Evolutionary conservation across 1,140 invertebrate species (phyloP).

Genomic region (Ostrea edulis): DNA sequence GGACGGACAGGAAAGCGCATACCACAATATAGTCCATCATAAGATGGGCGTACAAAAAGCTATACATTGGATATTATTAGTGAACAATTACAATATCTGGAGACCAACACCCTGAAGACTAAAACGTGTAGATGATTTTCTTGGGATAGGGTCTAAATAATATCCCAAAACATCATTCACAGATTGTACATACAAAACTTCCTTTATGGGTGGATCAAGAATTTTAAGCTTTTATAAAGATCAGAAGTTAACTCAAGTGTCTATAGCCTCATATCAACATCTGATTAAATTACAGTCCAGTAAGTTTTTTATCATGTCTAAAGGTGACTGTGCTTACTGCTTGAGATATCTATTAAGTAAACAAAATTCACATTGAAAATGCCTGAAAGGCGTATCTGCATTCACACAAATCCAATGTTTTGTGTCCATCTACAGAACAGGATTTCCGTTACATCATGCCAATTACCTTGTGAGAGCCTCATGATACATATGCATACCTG

Average conservation of each 20-base stretch:
- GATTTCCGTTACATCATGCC: constrained; percentile 7
- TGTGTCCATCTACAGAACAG: background rate
- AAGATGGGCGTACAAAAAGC: too few species aligned
- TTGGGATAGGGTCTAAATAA: too few species aligned
- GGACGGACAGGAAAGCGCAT: too few species aligned
- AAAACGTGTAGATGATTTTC: too few species aligned
- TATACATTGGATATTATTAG: too few species aligned
- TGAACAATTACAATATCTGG: too few species aligned
- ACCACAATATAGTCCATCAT: too few species aligned
- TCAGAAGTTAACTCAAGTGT: too few species aligned
- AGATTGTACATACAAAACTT: too few species aligned
- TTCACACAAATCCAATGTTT: background rate
- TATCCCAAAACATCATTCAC: too few species aligned
- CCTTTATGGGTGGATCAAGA: background rate
- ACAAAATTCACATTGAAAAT: background rate
- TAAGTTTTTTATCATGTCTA: background rate
- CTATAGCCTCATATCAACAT: background rate
- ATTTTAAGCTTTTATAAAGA: background rate
- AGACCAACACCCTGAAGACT: too few species aligned
- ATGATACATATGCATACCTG: background rate
- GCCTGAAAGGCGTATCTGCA: background rate
- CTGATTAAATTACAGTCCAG: background rate
- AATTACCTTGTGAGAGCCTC: constrained; percentile 16
- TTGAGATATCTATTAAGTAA: constrained; percentile 18
- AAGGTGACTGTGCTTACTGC: background rate